Base-by-base conservation (phyloP, 2,797 vertebrate species). In the Parambassis ranga region DNA sequence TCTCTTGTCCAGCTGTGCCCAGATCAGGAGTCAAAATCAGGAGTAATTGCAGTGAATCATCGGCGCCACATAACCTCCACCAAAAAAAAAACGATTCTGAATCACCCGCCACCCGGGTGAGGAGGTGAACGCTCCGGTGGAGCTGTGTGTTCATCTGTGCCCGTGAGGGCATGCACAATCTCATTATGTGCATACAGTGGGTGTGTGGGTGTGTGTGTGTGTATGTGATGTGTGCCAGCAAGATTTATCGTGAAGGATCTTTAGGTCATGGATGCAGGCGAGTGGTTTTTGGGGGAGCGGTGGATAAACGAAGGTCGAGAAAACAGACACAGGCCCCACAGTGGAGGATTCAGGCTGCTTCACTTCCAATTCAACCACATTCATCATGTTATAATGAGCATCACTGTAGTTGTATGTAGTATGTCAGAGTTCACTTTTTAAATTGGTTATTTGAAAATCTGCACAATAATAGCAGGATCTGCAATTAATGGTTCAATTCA, bases 261-360 rank as follows among this genome's bases (percentile, higher is more conserved):
- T 51, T 9, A 32, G 62, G 53, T 75, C 47, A 60, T 18, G 47
- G 56, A 69, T 44, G 61, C 51, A 66, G 62, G 52, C 6, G 11
- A 62, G 57, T 57, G 50, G n/a, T 14, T 58, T 57, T 32, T 74
- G 14, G 10, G 32, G 43, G 18, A 23, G 37, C 7, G 15, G 46
- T 48, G 46, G 13, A 47, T 13, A 44, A 27, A 47, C 20, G 53
- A 16, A 26, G 42, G 42, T 62, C 3, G 30, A 63, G 18, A 48
- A 64, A 53, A 64, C 30, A 75, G 19, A 36, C 28, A 56, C 16
- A 44, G 51, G 48, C 7, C 3, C 28, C 36, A 39, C 9, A 18
- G 23, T 44, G 67, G 70, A 73, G 82, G 50, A 69, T 81, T 82
- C 61, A 65, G 75, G 67, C 13, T 44, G 4, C 10, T 73, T 78